These are phyloP conservation scores for Eulemur macaco DNA, from an alignment of 2,113 vertebrate species.

Conservation along the genomic window DNA sequence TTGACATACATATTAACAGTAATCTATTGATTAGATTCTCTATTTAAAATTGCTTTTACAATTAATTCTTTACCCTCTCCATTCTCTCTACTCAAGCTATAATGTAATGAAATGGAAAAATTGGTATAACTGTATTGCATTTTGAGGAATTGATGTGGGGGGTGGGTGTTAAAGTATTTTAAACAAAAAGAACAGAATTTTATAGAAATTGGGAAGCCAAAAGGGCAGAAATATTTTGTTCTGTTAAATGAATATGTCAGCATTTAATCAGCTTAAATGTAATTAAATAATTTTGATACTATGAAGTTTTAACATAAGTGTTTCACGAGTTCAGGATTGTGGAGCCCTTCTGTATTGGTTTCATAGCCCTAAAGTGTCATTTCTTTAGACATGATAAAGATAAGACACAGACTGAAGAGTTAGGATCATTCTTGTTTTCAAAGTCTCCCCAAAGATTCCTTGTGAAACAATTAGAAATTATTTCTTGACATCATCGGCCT, in stretches of 20 bases:
- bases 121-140: not conserved
- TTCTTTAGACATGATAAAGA: conserved; percentile 7
- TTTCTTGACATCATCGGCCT: not conserved
- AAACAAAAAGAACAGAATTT: not conserved
- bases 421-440: not conserved
- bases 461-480: conserved; percentile 41
- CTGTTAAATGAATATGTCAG: not conserved
- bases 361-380: not conserved
- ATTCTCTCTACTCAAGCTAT: not conserved
- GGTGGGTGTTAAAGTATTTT: not conserved
- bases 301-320: not conserved
- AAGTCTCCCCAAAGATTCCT: not conserved
- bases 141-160: not conserved
- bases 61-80: not conserved
- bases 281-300: not conserved
- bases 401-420: not conserved
- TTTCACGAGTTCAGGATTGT: conserved; percentile 5
- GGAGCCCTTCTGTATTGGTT: not conserved
- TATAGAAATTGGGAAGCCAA: not conserved
- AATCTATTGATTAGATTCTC: not conserved
- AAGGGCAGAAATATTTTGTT: not conserved
- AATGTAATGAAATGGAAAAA: not conserved
- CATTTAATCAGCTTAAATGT: not conserved
- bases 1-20: not conserved
- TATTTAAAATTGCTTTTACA: not conserved